phyloP scores from a whole-genome alignment of 1,140 invertebrate genomes.

The Bombus superbus region DNA sequence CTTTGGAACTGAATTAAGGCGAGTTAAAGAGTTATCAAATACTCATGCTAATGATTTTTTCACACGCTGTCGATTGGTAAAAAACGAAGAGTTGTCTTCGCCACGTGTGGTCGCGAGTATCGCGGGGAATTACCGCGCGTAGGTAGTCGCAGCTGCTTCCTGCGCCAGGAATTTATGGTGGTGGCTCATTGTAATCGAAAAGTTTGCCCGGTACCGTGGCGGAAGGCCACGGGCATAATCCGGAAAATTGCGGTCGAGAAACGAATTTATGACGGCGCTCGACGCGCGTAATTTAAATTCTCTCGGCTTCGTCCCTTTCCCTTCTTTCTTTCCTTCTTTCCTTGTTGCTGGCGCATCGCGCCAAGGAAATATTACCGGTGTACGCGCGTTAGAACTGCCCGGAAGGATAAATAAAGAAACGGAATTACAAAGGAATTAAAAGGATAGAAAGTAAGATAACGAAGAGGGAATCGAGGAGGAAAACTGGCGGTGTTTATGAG shows the following conservation, averaged over 20 bases:
- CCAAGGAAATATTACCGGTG: slow-evolving; percentile 6
- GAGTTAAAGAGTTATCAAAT: too few relatives aligned
- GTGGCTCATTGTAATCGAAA: slow-evolving; percentile 44
- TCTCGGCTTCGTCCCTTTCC: neutral
- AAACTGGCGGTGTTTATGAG: too few relatives aligned
- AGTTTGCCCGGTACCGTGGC: slow-evolving; percentile 13
- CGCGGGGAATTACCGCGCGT: neutral
- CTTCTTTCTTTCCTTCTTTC: neutral
- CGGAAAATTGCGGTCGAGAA: slow-evolving; percentile 49
- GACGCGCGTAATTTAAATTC: slow-evolving; percentile 51
- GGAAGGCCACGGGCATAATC: slow-evolving; percentile 43
- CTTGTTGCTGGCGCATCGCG: neutral
- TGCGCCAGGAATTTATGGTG: neutral
- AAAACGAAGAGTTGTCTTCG: neutral
- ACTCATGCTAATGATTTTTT: neutral
- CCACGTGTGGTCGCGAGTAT: neutral
- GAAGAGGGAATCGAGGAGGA: too few relatives aligned
- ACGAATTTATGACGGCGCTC: slow-evolving; percentile 40
- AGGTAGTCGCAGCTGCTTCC: neutral
- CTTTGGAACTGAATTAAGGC: too few relatives aligned
- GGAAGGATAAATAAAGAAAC: neutral
- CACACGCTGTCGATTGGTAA: neutral
- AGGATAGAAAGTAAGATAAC: too few relatives aligned
- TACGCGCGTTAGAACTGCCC: too few relatives aligned
- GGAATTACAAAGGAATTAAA: neutral